phyloP scores from a whole-genome alignment of 2,797 vertebrate species.

The Halcyon smyrnensis region DNA sequence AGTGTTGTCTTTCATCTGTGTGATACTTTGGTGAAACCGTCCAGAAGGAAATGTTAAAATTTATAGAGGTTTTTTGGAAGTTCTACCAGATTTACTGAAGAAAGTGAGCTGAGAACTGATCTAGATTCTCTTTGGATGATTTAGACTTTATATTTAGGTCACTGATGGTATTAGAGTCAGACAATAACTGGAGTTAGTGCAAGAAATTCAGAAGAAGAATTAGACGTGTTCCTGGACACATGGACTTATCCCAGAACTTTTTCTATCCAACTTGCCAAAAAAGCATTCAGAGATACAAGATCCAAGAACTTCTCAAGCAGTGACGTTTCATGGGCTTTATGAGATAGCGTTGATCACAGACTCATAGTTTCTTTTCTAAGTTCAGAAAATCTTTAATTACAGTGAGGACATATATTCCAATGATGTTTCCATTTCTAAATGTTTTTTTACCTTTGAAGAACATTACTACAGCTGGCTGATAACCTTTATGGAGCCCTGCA shows the following conservation, averaged over 20 bases:
- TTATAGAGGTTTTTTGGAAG: not conserved
- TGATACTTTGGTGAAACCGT: not conserved
- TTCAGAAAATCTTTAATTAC: not conserved
- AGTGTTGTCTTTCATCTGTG: not conserved
- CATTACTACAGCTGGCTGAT: not conserved
- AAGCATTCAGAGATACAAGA: not conserved
- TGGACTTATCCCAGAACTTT: not conserved
- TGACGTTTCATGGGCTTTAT: not conserved
- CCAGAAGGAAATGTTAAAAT: not conserved
- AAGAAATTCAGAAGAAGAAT: not conserved
- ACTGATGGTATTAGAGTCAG: not conserved
- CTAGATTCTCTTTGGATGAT: not conserved
- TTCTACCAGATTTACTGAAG: not conserved
- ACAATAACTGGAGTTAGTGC: not conserved
- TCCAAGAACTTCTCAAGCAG: not conserved
- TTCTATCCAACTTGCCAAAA: not conserved
- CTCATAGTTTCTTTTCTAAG: not conserved
- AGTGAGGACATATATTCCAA: not conserved
- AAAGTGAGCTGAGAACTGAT: not conserved
- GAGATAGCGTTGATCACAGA: not conserved
- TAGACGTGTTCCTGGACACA: not conserved
- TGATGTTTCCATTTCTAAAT: not conserved
- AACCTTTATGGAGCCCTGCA: not conserved
- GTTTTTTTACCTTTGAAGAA: not conserved
- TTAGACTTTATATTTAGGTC: not conserved